Evolutionary conservation across 2,888 invertebrate genomes (phyloP).

Genomic region (Papilio protenor): DNA sequence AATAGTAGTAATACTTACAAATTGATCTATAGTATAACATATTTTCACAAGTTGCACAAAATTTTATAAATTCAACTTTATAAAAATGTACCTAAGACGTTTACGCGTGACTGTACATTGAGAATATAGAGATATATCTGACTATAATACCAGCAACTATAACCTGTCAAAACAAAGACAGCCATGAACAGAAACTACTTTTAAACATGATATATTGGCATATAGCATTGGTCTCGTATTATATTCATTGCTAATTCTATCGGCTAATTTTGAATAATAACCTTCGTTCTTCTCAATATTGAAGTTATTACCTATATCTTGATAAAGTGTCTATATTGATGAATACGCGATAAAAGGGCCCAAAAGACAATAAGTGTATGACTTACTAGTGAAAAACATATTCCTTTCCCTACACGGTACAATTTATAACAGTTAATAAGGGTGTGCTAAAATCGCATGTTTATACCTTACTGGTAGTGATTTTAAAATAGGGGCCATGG

Average conservation of each 20-base stretch:
- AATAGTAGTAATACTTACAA: no score
- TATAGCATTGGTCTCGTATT: background rate
- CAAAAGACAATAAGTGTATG: no score
- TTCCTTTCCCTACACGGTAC: no score
- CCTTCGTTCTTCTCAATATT: no score
- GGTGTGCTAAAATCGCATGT: conserved; percentile 3
- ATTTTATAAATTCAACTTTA: conserved; percentile 29
- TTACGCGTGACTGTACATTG: conserved; percentile 25
- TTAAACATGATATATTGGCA: conserved; percentile 15
- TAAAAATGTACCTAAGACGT: conserved; percentile 22
- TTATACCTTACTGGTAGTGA: background rate
- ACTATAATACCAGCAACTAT: background rate
- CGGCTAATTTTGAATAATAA: no score
- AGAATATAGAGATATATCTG: conserved; percentile 4
- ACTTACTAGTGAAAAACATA: no score
- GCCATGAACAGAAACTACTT: conserved; percentile 26
- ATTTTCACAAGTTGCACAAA: conserved; percentile 32
- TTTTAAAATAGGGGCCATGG: conserved; percentile 35
- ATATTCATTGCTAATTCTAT: background rate
- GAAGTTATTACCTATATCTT: no score
- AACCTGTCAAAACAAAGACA: conserved; percentile 16
- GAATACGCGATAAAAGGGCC: no score
- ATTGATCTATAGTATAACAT: conserved; percentile 7
- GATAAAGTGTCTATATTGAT: no score
- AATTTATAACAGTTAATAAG: background rate